Conservation (phyloP, 1,140 invertebrate genomes). For the Daktulosphaira vitifoliae region DNA sequence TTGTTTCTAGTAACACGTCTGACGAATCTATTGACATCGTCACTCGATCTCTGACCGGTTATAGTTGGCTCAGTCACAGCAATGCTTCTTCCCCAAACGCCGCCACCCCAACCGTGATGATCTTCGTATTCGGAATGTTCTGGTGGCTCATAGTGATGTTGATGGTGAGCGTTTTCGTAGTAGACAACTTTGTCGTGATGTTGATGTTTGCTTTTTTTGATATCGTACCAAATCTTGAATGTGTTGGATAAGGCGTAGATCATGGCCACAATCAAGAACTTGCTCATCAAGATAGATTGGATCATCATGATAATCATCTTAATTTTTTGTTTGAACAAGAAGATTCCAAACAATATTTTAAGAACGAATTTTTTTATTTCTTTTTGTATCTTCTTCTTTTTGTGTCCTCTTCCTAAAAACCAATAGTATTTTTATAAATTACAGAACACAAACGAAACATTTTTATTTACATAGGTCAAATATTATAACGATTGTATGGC, state of each 20-base stretch:
- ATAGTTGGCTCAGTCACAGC: slow-evolving; percentile 34
- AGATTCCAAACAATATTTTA: slow-evolving; percentile 40
- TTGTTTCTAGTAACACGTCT: slow-evolving; percentile 4
- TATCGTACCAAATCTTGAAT: slow-evolving; percentile 40
- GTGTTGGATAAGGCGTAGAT: slow-evolving; percentile 39
- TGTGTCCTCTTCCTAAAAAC: slow-evolving; percentile 38
- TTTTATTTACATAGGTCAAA: neutral
- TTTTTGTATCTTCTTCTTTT: slow-evolving; percentile 40
- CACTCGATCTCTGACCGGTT: neutral
- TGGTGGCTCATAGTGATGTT: slow-evolving; percentile 40
- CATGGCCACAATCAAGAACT: slow-evolving; percentile 39
- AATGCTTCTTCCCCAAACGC: slow-evolving; percentile 40
- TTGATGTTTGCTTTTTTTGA: slow-evolving; percentile 32
- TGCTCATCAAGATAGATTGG: slow-evolving; percentile 40
- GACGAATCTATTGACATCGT: neutral
- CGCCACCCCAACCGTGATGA: slow-evolving; percentile 36
- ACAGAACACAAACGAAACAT: neutral
- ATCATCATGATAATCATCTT: slow-evolving; percentile 40
- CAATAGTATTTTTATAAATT: neutral
- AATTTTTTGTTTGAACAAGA: slow-evolving; percentile 40
- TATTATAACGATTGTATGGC: neutral
- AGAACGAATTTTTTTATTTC: slow-evolving; percentile 41
- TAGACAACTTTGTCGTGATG: slow-evolving; percentile 39
- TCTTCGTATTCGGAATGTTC: slow-evolving; percentile 38
- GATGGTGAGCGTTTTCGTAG: slow-evolving; percentile 41